These are phyloP conservation scores for Mionectes olivaceus DNA, from an alignment of 2,797 vertebrate genomes.

Conservation along the genomic window DNA sequence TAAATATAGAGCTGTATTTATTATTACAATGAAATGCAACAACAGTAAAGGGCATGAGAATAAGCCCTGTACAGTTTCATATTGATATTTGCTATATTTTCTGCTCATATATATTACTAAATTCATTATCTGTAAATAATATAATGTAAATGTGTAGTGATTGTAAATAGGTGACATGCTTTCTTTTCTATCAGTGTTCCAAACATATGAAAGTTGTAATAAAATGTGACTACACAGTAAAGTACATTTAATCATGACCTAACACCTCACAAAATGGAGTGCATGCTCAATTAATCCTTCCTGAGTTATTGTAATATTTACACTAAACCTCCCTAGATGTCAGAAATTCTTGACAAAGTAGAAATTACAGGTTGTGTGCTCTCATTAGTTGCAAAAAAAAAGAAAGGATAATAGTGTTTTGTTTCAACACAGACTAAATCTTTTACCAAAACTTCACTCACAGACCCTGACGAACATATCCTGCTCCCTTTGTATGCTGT, in stretches of 20 bases:
- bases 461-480: background rate
- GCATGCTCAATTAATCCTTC: slow-evolving; percentile 4
- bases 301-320: background rate
- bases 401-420: background rate
- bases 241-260: slow-evolving; percentile 42
- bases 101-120: slow-evolving; percentile 73
- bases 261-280: background rate
- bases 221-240: slow-evolving; percentile 78
- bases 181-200: slow-evolving; percentile 81
- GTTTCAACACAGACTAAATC: background rate
- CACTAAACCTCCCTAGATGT: background rate
- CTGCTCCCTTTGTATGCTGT: background rate
- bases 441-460: background rate
- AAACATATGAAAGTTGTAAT: slow-evolving; percentile 83
- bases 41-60: slow-evolving; percentile 71
- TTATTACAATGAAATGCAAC: slow-evolving; percentile 80
- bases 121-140: slow-evolving; percentile 80
- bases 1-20: slow-evolving; percentile 89
- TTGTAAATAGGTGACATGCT: slow-evolving; percentile 83
- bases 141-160: slow-evolving; percentile 82
- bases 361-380: background rate
- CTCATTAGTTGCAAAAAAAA: background rate
- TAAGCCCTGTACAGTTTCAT: slow-evolving; percentile 80
- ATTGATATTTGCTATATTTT: slow-evolving; percentile 75
- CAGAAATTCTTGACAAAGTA: background rate